These are phyloP conservation scores for Drosophila suzukii DNA, from an alignment of 1,140 invertebrate species.

Conservation along the genomic window DNA sequence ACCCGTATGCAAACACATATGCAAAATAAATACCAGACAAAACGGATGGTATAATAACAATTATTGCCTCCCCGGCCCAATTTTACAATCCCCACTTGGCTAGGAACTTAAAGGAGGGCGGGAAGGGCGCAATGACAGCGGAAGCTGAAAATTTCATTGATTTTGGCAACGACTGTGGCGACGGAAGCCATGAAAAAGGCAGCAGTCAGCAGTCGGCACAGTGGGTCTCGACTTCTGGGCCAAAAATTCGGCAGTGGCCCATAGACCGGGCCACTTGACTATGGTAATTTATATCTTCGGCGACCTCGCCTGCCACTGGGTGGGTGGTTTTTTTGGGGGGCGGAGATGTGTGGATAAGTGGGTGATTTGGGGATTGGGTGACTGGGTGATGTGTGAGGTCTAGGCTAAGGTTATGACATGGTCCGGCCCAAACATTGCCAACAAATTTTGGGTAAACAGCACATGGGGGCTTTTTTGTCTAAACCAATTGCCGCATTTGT, in stretches of 20 bases:
- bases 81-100: conserved; percentile 53
- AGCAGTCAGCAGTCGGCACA: conserved; percentile 55
- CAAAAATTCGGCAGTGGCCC: conserved; percentile 38
- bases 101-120: conserved; percentile 5
- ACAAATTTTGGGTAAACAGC: conserved; percentile 55
- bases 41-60: conserved; percentile 80
- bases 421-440: conserved; percentile 41
- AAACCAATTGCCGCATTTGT: conserved; percentile 67
- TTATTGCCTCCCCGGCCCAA: conserved; percentile 71
- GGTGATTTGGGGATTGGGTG: neutral
- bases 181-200: conserved; percentile 63
- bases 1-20: conserved; percentile 61
- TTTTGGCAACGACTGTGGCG: conserved; percentile 63
- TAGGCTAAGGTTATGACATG: conserved; percentile 81
- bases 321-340: conserved; percentile 2
- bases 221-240: conserved; percentile 47
- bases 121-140: conserved; percentile 55
- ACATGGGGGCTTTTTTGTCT: neutral
- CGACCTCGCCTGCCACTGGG: conserved; percentile 52
- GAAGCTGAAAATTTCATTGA: conserved; percentile 76
- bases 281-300: conserved; percentile 72
- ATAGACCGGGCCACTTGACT: conserved; percentile 52
- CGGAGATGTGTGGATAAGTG: conserved; percentile 1
- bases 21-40: conserved; percentile 78
- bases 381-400: conserved; percentile 47